Conservation (phyloP, 2,888 invertebrate genomes). For the Drosophila infuscata region DNA sequence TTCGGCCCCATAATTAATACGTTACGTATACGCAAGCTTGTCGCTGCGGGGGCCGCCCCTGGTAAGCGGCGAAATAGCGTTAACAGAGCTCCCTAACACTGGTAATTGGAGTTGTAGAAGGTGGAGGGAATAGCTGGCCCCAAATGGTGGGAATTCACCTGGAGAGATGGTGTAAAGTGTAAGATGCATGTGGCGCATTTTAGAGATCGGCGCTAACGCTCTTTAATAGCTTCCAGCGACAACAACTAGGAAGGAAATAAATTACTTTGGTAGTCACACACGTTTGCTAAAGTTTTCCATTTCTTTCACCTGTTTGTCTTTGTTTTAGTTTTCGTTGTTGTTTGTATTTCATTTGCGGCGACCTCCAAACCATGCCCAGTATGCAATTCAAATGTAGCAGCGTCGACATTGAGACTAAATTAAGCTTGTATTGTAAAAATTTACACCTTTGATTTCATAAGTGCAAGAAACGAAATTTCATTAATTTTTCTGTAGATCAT, state of each 20-base stretch:
- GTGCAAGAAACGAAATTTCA: slow-evolving; percentile 39
- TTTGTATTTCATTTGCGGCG: slow-evolving; percentile 58
- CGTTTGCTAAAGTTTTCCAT: slow-evolving; percentile 48
- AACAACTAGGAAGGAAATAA: slow-evolving; percentile 78
- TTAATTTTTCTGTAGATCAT: slow-evolving; percentile 21
- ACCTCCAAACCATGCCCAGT: slow-evolving; percentile 51
- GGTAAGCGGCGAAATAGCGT: slow-evolving; percentile 60
- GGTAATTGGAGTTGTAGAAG: slow-evolving; percentile 60
- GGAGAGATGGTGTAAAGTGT: slow-evolving; percentile 55
- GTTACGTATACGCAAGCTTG: slow-evolving; percentile 72
- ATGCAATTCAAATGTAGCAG: slow-evolving; percentile 45
- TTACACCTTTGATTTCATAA: slow-evolving; percentile 55
- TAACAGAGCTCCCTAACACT: slow-evolving; percentile 66
- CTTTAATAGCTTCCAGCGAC: slow-evolving; percentile 71
- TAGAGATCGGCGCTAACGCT: slow-evolving; percentile 59
- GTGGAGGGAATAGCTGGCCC: not conserved
- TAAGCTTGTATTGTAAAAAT: slow-evolving; percentile 40
- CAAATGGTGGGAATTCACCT: slow-evolving; percentile 58
- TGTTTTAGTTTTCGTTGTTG: slow-evolving; percentile 24
- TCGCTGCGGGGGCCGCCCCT: slow-evolving; percentile 68
- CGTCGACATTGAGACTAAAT: slow-evolving; percentile 64
- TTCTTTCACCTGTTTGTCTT: slow-evolving; percentile 24
- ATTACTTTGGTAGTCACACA: slow-evolving; percentile 62
- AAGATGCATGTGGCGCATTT: slow-evolving; percentile 65
- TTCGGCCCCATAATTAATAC: slow-evolving; percentile 69